Base-by-base conservation (phyloP, 53 echinoderm and acorn worm genomes). In the Echinarachnius parma region DNA sequence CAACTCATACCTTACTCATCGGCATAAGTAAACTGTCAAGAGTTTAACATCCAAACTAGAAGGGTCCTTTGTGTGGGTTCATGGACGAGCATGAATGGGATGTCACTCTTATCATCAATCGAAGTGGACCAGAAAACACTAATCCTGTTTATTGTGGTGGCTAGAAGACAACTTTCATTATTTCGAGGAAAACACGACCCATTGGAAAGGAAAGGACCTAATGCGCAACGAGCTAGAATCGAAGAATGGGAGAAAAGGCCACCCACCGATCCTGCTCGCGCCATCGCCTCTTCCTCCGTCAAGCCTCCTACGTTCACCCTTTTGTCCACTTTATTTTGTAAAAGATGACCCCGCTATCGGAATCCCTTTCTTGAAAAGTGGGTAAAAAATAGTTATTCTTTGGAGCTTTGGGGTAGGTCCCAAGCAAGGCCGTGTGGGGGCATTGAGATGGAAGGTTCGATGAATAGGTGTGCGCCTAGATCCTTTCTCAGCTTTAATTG, bases 401-500 rank as follows among this genome's bases (percentile, higher is more conserved):
- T 66, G 30, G 28, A 15, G 47, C 48, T 66, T 47, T 66, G 66
- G 19, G 66, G 66, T 66, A 66, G 48, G 31, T 30, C 29, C 20
- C 31, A 39, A 11, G 32, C 66, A 31, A 66, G 66, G 66, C 48
- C 66, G 29, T 10, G n/a, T n/a, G 3, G 27, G 4, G 16, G 66
- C 29, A 66, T 66, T 29, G 47, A 66, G 45, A 28, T 24, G 27
- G 28, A 48, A 20, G 31, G 15, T 10, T 2, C 19, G 31, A 48
- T 48, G 29, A 64, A 13, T 9, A 31, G 66, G 48, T 29, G 30
- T 29, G 48, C 27, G 48, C 28, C 30, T 5, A 70, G 25, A 32
- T 4, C 70, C 24, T 53, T 70, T 70, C 70, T 70, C 34, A 53
- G 11, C 50, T 53, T 70, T 70, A 70, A 70, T 70, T 70, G 70